Evolutionary conservation across 1,140 invertebrate species (phyloP).

Genomic region (Drosophila varians): DNA sequence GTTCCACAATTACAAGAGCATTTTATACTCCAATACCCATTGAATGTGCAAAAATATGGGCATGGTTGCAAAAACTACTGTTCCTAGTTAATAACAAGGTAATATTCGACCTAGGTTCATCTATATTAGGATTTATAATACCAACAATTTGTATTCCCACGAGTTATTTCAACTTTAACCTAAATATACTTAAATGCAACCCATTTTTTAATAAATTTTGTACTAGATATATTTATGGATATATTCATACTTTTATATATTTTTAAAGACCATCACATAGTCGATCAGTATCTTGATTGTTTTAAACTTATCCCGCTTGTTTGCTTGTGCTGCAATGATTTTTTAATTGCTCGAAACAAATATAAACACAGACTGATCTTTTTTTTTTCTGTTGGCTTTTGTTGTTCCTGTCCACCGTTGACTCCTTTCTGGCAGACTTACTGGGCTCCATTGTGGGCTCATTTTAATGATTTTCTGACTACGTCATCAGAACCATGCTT

Average conservation of each 20-base stretch:
- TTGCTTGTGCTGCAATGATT: conserved; percentile 53
- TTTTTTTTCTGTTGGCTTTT: conserved; percentile 9
- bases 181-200: too few species aligned
- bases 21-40: conserved; percentile 38
- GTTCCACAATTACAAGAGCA: conserved; percentile 34
- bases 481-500: conserved; percentile 50
- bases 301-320: conserved; percentile 14
- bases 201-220: too few species aligned
- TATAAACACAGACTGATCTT: conserved; percentile 44
- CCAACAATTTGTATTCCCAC: too few species aligned
- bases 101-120: not conserved
- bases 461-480: conserved; percentile 56
- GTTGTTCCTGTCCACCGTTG: conserved; percentile 17
- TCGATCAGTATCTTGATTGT: not conserved
- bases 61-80: not conserved
- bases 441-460: conserved; percentile 41
- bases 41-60: not conserved
- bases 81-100: not conserved
- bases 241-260: not conserved
- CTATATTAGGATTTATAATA: not conserved
- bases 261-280: not conserved
- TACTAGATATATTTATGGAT: too few species aligned
- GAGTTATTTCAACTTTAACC: too few species aligned
- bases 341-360: conserved; percentile 59
- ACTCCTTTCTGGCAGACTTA: conserved; percentile 25